Percentiles rank a stretch among this genome's conserved stretches.
Evolutionary conservation across 2,113 vertebrate genomes (phyloP).

Genomic region (Laticauda laticaudata): DNA sequence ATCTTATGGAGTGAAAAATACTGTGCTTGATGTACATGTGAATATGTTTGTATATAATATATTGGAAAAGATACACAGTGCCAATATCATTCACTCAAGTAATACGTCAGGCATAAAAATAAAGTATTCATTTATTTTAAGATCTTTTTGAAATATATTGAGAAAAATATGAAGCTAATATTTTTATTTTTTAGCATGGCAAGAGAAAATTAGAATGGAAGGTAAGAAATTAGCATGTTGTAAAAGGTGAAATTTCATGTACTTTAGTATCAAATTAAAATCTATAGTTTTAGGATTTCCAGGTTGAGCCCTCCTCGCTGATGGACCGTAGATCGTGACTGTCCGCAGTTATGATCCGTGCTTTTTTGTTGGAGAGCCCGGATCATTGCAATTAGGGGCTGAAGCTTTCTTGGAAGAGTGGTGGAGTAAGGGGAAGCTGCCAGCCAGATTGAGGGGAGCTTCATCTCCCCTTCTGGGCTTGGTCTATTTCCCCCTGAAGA

Average conservation of each 20-base stretch:
- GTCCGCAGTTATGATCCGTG: too few species aligned
- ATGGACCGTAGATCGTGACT: too few species aligned
- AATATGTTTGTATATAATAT: constrained; percentile 12
- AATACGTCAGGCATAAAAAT: constrained; percentile 28
- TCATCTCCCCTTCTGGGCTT: too few species aligned
- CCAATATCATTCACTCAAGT: constrained; percentile 27
- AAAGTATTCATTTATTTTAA: constrained; percentile 49
- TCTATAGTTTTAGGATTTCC: constrained; percentile 34
- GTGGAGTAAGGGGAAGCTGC: too few species aligned
- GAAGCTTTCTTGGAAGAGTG: too few species aligned
- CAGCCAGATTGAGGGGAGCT: too few species aligned
- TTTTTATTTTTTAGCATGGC: constrained; percentile 48
- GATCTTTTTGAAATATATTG: neutral
- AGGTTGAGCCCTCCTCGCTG: too few species aligned
- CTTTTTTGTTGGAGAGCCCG: too few species aligned
- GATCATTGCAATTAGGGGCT: too few species aligned
- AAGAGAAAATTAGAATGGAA: constrained; percentile 49
- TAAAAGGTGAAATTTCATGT: constrained; percentile 50
- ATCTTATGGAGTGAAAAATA: too few species aligned
- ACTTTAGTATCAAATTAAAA: constrained; percentile 44
- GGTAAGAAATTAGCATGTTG: constrained; percentile 48
- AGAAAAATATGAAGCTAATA: neutral
- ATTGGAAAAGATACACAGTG: constrained; percentile 17
- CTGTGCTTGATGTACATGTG: neutral
- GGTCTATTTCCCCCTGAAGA: too few species aligned